Conservation (phyloP, 92 coral and sea anemone genomes). For the Bergia puertoricense region DNA sequence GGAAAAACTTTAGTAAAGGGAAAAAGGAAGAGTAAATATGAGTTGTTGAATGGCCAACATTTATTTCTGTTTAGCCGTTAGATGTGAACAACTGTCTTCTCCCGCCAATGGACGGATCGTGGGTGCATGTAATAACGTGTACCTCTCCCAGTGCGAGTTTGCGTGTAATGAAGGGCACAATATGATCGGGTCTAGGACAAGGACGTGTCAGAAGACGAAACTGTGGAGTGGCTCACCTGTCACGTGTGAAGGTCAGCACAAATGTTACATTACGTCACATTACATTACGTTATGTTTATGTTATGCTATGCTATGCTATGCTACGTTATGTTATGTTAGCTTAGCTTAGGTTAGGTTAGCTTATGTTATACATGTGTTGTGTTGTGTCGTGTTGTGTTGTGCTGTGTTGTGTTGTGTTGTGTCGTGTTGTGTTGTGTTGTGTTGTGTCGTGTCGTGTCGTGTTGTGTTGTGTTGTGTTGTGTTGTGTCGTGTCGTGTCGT, state of each 20-base stretch:
- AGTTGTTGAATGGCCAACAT: too few species aligned
- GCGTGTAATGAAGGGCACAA: conserved; percentile 76
- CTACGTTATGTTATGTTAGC: too few species aligned
- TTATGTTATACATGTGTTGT: too few species aligned
- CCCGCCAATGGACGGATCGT: conserved; percentile 72
- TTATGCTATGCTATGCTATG: neutral
- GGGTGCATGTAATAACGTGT: conserved; percentile 63
- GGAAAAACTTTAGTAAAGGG: too few species aligned
- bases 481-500: too few species aligned
- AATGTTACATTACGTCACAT: neutral
- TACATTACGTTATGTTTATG: neutral
- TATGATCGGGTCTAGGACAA: conserved; percentile 70
- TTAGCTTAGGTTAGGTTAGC: too few species aligned
- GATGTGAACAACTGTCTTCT: conserved; percentile 64
- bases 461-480: too few species aligned
- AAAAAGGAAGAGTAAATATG: too few species aligned
- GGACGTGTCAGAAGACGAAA: conserved; percentile 83
- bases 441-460: too few species aligned
- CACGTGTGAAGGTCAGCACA: conserved; percentile 66
- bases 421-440: too few species aligned
- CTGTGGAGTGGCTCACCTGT: conserved; percentile 80
- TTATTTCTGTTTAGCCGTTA: conserved; percentile 57
- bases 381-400: too few species aligned
- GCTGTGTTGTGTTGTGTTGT: too few species aligned
- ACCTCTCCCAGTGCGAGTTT: conserved; percentile 61